Base-by-base conservation (phyloP, 1,140 invertebrate genomes). In the Ctenoplectra terminalis region DNA sequence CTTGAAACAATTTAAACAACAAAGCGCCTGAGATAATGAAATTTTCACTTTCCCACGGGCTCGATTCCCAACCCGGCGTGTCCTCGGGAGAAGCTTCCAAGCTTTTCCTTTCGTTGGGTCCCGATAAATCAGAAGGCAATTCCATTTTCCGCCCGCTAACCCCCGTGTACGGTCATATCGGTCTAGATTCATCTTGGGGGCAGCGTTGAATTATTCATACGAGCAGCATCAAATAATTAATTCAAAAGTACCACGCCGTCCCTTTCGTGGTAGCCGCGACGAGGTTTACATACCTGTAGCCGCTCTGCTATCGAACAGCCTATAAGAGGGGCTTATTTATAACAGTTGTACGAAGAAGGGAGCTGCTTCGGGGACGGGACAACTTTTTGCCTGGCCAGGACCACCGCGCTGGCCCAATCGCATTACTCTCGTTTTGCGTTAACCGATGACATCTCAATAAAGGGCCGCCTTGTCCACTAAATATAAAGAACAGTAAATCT, bases 161-260 rank as follows among this genome's bases (percentile, higher is more conserved):
- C 46, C 8, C 1, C 31, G 52, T n/a, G 50, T 40, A 34, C 34
- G 34, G 46, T 17, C 31, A 34, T 23, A 34, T 43, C 54, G 76
- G 48, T 80, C 52, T 58, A 81, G 84, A 84, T 67, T 86, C 84
- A 77, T 86, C 79, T 76, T 56, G 29, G 34, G 31, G 31, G 31
- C 43, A 83, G 67, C 67, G 64, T 61, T 89, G 85, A 89, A 89
- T 89, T 85, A 89, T 89, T 87, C 87, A 89, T 89, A 66, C 7
- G 72, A 69, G 61, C 37, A 60, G 67, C 79, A 84, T 87, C 74
- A 63, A 87, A 89, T 89, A 89, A 89, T 89, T 89, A 86, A 89
- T 89, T 89, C 86, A 86, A 86, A 82, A 73, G 83, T 85, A 88
- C 74, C 70, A 83, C 75, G 64, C 69, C 70, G 48, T 83, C 79